Evolutionary conservation across 2,113 vertebrate genomes (phyloP).

Genomic region (Albula goreensis): DNA sequence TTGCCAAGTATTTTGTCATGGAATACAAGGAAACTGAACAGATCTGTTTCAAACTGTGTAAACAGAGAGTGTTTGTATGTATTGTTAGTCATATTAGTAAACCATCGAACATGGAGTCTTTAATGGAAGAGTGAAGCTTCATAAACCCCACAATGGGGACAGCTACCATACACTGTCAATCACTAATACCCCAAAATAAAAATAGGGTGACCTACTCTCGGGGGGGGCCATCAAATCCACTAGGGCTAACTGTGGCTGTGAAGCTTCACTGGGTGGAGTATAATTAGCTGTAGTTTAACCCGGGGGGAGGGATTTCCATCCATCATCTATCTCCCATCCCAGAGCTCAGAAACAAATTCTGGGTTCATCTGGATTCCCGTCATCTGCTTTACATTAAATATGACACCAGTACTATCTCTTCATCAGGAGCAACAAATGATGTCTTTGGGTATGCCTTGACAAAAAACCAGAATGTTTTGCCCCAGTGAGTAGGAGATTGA

Average conservation of each 20-base stretch:
- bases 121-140: too few relatives aligned
- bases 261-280: too few relatives aligned
- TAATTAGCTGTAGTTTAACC: too few relatives aligned
- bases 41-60: background rate
- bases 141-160: too few relatives aligned
- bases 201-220: background rate
- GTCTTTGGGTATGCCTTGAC: background rate
- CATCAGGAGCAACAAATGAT: background rate
- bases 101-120: too few relatives aligned
- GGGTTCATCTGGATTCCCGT: too few relatives aligned
- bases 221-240: too few relatives aligned
- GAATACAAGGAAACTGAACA: background rate
- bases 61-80: background rate
- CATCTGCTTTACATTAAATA: background rate
- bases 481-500: background rate
- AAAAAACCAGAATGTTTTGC: background rate
- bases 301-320: too few relatives aligned
- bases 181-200: background rate
- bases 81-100: background rate
- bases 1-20: background rate
- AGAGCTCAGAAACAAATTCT: too few relatives aligned
- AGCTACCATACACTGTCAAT: background rate
- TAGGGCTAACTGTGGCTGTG: too few relatives aligned
- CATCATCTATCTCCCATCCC: too few relatives aligned
- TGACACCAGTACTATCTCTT: background rate